Evolutionary conservation across 2,113 vertebrate genomes (phyloP), one percentile per base, ranked within the genome.

Genomic region (Scartelaos histophorus): DNA sequence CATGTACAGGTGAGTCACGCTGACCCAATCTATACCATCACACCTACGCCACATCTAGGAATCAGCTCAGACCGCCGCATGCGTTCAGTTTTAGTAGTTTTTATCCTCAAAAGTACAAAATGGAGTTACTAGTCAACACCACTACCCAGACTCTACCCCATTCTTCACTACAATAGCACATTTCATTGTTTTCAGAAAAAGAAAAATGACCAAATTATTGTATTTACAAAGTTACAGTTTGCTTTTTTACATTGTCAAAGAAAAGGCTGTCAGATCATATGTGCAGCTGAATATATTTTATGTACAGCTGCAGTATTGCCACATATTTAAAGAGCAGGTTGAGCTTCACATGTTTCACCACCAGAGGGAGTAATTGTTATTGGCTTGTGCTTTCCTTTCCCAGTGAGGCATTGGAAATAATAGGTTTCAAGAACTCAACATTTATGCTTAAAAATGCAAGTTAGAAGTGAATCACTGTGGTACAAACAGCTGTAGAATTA

Each of bases 351-450:
- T 3, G 19, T 83, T 64, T 75, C 54, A 81, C 88, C 90, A 89
- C 71, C 13, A 85, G 90, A 81, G 71, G 90, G 88, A 12, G 69
- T 69, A 72, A 87, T 79, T 78, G 85, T 70, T 54, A 76, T 71
- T 72, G 35, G 35, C 34, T 46, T 67, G 53, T 74, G n/a, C 10
- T 12, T 9, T 43, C 38, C 38, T 9, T 43, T 43, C 35, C 24
- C 49, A 29, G 58, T 69, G 69, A 19, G 34, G 38, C 62, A 7
- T 7, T 15, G 53, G n/a, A 47, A 15, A 2, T 47, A 47, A 16
- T 3, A 47, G 13, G 13, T 47, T 47, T 10, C 12, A 3, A 9
- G 35, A 43, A 29, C 29, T 29, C 4, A 29, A 43, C 38, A 43
- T 43, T 10, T 43, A 43, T 43, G 10, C 38, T 5, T 9, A 1